These are phyloP conservation scores for Pleuronectes platessa DNA, from an alignment of 2,113 vertebrate species.

Conservation along the genomic window DNA sequence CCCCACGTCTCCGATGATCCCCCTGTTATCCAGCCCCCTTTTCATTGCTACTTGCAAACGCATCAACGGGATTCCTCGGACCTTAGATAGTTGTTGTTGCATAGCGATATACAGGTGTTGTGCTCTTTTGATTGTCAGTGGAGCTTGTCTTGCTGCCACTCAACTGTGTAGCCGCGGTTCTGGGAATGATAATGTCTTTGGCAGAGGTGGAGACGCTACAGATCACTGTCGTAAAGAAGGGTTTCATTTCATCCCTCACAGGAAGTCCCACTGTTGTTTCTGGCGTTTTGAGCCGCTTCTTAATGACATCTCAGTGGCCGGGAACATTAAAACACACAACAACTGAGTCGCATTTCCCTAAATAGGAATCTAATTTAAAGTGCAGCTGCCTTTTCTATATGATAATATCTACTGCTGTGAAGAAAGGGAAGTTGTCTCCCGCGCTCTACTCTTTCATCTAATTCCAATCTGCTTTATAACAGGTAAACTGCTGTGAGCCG, in stretches of 20 bases:
- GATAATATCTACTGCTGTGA: constrained; percentile 74
- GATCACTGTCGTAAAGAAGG: constrained; percentile 66
- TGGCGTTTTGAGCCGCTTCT: constrained; percentile 8
- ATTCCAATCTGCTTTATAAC: constrained; percentile 89
- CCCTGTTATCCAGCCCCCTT: constrained; percentile 30
- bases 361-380: constrained; percentile 71
- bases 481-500: constrained; percentile 94
- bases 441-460: constrained; percentile 83
- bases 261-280: constrained; percentile 57
- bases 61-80: constrained; percentile 41
- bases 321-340: constrained; percentile 45
- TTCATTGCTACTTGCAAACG: constrained; percentile 38
- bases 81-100: constrained; percentile 36
- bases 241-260: constrained; percentile 57
- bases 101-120: constrained; percentile 67
- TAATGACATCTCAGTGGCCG: constrained; percentile 47
- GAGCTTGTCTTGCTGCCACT: constrained; percentile 64
- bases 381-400: constrained; percentile 63
- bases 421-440: constrained; percentile 64
- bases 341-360: constrained; percentile 41
- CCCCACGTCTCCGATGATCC: background rate
- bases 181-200: constrained; percentile 70
- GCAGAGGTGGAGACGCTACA: constrained; percentile 56
- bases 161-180: constrained; percentile 59
- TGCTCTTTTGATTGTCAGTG: constrained; percentile 67